These are phyloP conservation scores for Mesorhabditis sp. DNA, from an alignment of 2,888 invertebrate genomes.

Conservation along the genomic window DNA sequence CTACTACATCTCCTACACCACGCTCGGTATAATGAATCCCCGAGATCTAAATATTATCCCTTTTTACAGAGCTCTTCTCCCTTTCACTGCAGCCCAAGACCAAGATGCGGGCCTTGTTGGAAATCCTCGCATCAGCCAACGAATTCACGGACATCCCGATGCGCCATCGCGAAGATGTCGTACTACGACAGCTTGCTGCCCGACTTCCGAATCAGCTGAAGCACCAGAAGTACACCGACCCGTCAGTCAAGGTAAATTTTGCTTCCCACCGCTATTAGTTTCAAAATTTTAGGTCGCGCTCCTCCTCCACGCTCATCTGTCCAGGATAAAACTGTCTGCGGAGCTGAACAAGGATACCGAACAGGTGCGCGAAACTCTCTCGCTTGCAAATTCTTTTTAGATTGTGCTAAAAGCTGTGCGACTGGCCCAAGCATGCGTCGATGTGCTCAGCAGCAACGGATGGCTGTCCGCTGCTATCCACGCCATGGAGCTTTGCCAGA, in stretches of 20 bases:
- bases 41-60: not conserved
- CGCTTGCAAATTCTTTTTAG: slow-evolving; percentile 46
- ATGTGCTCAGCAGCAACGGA: slow-evolving; percentile 83
- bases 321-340: slow-evolving; percentile 86
- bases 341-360: slow-evolving; percentile 95
- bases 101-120: slow-evolving; percentile 89
- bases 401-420: slow-evolving; percentile 69
- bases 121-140: slow-evolving; percentile 94
- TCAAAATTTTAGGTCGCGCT: slow-evolving; percentile 69
- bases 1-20: slow-evolving; percentile 98
- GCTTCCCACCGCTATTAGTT: slow-evolving; percentile 17
- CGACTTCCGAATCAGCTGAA: slow-evolving; percentile 71
- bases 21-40: slow-evolving; percentile 71
- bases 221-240: slow-evolving; percentile 83
- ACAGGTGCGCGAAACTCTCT: slow-evolving; percentile 15
- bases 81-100: slow-evolving; percentile 93
- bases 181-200: slow-evolving; percentile 65
- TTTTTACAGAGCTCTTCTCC: slow-evolving; percentile 81
- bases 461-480: slow-evolving; percentile 97
- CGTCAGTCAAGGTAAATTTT: slow-evolving; percentile 78
- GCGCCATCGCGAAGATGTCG: slow-evolving; percentile 71
- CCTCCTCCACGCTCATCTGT: slow-evolving; percentile 88
- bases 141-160: slow-evolving; percentile 93
- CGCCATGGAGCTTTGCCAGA: slow-evolving; percentile 98
- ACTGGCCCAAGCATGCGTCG: slow-evolving; percentile 76